These are phyloP conservation scores for Hololepta plana DNA, from an alignment of 2,888 invertebrate species.

Conservation along the genomic window DNA sequence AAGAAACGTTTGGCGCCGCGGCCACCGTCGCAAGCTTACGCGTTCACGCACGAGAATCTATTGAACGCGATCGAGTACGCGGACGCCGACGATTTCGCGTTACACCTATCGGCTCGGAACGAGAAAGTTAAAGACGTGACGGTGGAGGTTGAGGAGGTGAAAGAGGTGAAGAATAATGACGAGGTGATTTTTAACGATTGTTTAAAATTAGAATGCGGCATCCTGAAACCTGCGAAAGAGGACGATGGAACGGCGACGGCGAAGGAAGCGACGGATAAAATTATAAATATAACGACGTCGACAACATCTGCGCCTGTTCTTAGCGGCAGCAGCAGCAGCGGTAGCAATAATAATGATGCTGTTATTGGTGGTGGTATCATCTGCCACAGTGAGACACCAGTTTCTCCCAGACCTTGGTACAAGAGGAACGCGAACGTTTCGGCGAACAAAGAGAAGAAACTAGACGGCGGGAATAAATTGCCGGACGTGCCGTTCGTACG, in stretches of 20 bases:
- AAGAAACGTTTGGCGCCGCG: conserved; percentile 29
- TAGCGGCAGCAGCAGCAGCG: too few species aligned
- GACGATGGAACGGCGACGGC: conserved; percentile 10
- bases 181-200: conserved; percentile 25
- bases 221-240: conserved; percentile 27
- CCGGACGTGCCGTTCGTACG: conserved; percentile 22
- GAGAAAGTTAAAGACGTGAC: too few species aligned
- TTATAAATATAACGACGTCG: too few species aligned
- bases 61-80: conserved; percentile 12
- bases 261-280: too few species aligned
- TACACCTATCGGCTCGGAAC: too few species aligned
- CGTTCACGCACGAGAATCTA: conserved; percentile 4
- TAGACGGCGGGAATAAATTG: conserved; percentile 7
- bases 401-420: conserved; percentile 48
- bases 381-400: conserved; percentile 18
- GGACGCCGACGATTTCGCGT: conserved; percentile 18
- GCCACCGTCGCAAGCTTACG: conserved; percentile 21
- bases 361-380: too few species aligned
- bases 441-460: conserved; percentile 7
- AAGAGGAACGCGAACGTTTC: conserved; percentile 30
- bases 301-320: too few species aligned
- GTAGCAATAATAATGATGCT: too few species aligned
- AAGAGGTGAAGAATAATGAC: too few species aligned
- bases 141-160: too few species aligned
- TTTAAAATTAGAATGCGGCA: conserved; percentile 30